Conservation (phyloP, 2,113 vertebrate species). For the Siniperca chuatsi region DNA sequence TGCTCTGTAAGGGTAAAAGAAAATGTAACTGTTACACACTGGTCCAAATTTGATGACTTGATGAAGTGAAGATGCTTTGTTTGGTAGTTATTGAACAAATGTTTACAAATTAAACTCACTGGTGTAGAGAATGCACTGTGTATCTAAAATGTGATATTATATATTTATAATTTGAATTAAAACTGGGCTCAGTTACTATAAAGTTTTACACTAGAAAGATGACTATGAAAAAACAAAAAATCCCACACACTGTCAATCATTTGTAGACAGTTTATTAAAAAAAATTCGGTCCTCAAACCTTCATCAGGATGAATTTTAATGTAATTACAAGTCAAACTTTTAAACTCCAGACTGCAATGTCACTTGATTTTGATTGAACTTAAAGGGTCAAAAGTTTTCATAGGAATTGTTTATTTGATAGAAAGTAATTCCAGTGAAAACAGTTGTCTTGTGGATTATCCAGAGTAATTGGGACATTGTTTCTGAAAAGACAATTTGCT, state of each 20-base stretch:
- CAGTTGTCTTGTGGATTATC: too few species aligned
- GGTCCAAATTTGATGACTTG: not conserved
- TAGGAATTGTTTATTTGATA: too few species aligned
- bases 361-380: not conserved
- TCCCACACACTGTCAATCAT: not conserved
- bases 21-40: not conserved
- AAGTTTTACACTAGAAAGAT: not conserved
- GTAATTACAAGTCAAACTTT: not conserved
- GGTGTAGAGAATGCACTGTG: not conserved
- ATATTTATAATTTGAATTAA: not conserved
- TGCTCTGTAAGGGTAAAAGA: not conserved
- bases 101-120: not conserved
- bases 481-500: not conserved
- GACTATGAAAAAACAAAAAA: not conserved
- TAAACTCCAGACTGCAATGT: too few species aligned
- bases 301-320: not conserved
- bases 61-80: not conserved
- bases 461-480: not conserved
- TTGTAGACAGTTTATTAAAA: not conserved
- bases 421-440: too few species aligned
- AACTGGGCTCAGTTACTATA: not conserved
- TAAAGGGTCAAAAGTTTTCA: not conserved
- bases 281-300: too few species aligned
- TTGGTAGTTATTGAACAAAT: not conserved
- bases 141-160: not conserved